These are phyloP conservation scores for Xestoiulus laeticollis DNA, from an alignment of 2,888 invertebrate species.

Conservation along the genomic window DNA sequence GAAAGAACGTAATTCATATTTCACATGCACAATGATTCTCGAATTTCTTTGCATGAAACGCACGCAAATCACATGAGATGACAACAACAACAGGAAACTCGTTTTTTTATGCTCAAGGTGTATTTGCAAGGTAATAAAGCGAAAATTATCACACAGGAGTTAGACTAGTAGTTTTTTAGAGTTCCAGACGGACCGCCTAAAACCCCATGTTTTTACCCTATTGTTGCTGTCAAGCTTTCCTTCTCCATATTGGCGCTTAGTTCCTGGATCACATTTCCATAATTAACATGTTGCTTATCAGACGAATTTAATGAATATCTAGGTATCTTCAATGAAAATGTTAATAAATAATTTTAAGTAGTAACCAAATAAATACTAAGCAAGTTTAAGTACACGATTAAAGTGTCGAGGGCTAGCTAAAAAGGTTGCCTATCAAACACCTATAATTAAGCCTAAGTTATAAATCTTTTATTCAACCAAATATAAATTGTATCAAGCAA, in stretches of 20 bases:
- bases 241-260: not conserved
- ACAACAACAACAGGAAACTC: not conserved
- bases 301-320: too few relatives aligned
- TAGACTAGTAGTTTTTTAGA: not conserved
- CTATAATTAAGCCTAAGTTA: not conserved
- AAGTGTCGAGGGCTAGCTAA: too few relatives aligned
- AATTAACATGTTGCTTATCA: too few relatives aligned
- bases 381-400: not conserved
- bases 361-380: too few relatives aligned
- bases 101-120: not conserved
- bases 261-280: too few relatives aligned
- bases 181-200: too few relatives aligned
- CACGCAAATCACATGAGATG: not conserved
- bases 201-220: not conserved
- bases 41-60: not conserved
- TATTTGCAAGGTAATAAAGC: not conserved
- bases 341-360: too few relatives aligned
- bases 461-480: not conserved
- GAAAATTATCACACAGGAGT: not conserved
- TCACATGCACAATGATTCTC: not conserved
- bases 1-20: not conserved
- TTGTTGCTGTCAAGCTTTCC: not conserved
- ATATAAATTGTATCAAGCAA: not conserved
- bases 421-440: too few relatives aligned
- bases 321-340: too few relatives aligned